Evolutionary conservation across 2,888 invertebrate genomes (phyloP).

Genomic region (Pyrrhopygopsis socrates): DNA sequence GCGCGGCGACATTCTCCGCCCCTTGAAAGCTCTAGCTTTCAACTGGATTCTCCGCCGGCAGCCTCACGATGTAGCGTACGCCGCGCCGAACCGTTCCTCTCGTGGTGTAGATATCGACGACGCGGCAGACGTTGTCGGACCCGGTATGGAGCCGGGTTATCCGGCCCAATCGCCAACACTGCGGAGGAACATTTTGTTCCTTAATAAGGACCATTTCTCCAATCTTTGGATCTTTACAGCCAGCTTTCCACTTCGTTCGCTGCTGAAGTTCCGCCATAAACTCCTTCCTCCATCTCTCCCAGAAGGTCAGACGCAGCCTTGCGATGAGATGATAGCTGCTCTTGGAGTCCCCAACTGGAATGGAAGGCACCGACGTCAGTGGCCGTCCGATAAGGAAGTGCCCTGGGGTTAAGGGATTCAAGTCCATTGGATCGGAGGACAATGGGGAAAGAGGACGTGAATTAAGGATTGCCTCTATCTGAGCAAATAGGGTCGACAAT

Average conservation of each 20-base stretch:
- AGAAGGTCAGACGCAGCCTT: constrained; percentile 11
- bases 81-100: neutral
- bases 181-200: constrained; percentile 1
- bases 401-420: constrained; percentile 67
- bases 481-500: constrained; percentile 65
- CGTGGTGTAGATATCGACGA: neutral
- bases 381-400: constrained; percentile 74
- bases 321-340: constrained; percentile 10
- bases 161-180: constrained; percentile 4
- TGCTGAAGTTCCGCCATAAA: constrained; percentile 17
- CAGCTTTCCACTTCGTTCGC: constrained; percentile 29
- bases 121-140: neutral
- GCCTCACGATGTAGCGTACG: neutral
- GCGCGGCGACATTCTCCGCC: neutral
- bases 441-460: constrained; percentile 70
- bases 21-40: neutral
- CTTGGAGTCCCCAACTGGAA: neutral
- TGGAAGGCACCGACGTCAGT: constrained; percentile 57
- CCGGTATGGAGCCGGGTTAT: neutral
- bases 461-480: constrained; percentile 77
- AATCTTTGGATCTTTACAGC: neutral
- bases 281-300: constrained; percentile 28
- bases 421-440: constrained; percentile 64
- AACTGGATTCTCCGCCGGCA: neutral
- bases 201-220: constrained; percentile 2